These are phyloP conservation scores for Ibycter americanus DNA, from an alignment of 2,797 vertebrate species.

Conservation along the genomic window DNA sequence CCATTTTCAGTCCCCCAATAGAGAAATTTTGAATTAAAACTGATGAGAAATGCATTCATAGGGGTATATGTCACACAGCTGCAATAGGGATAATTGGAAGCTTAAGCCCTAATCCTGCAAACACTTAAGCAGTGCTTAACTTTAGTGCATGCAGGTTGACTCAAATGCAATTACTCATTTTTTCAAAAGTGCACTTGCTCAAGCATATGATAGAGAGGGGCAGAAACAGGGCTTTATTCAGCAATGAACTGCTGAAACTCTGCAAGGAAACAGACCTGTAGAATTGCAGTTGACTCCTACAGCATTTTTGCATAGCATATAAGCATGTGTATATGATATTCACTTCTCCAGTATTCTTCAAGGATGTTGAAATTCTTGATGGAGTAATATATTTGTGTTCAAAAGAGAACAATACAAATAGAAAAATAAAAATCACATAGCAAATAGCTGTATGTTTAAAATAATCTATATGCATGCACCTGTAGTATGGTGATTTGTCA, in stretches of 20 bases:
- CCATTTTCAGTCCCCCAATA: background rate
- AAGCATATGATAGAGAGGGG: background rate
- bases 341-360: background rate
- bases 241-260: background rate
- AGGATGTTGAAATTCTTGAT: background rate
- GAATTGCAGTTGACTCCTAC: background rate
- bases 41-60: conserved; percentile 18
- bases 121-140: conserved; percentile 32
- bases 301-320: background rate
- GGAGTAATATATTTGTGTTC: background rate
- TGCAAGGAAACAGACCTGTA: background rate
- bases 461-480: background rate
- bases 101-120: conserved; percentile 51
- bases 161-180: conserved; percentile 36
- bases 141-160: conserved; percentile 42
- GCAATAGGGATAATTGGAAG: conserved; percentile 37
- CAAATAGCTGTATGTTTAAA: background rate
- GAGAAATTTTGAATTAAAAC: conserved; percentile 37
- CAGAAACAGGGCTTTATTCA: background rate
- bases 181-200: conserved; percentile 1
- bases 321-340: background rate
- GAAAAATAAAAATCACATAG: background rate
- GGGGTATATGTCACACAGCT: conserved; percentile 15
- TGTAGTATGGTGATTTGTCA: background rate
- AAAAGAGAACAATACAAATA: background rate